These are phyloP conservation scores for Sciurus vulgaris DNA, from an alignment of 2,797 vertebrate genomes.

Conservation along the genomic window DNA sequence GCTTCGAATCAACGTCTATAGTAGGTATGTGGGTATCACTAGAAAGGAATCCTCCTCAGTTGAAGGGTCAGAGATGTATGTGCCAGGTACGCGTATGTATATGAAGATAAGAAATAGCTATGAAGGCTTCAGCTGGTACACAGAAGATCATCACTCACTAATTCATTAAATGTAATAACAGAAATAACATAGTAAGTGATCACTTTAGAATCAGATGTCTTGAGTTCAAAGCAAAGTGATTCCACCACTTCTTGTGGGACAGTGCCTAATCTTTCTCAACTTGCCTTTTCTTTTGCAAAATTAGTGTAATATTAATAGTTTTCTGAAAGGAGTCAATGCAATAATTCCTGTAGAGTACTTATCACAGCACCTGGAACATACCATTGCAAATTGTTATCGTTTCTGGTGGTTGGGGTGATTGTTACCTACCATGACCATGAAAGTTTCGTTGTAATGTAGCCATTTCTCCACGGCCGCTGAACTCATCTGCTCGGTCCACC, in stretches of 20 bases:
- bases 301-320: neutral
- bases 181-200: neutral
- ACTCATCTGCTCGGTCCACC: constrained; percentile 87
- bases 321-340: neutral
- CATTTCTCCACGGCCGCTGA: constrained; percentile 86
- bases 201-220: neutral
- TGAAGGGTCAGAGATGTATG: neutral
- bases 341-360: neutral
- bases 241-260: neutral
- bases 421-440: constrained; percentile 87
- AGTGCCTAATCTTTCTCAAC: neutral
- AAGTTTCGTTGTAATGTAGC: constrained; percentile 84
- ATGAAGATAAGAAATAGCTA: neutral
- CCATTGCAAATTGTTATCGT: neutral
- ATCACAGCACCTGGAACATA: neutral
- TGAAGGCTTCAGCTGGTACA: neutral
- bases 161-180: neutral
- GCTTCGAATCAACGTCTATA: neutral
- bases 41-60: neutral
- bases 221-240: neutral
- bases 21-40: neutral
- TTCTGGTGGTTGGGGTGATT: neutral
- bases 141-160: neutral
- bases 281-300: neutral
- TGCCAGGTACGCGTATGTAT: neutral